A percentile compares a stretch with the other conserved stretches of the same genome.
Conservation (phyloP, 2,113 vertebrate genomes). For the Nymphicus hollandicus region DNA sequence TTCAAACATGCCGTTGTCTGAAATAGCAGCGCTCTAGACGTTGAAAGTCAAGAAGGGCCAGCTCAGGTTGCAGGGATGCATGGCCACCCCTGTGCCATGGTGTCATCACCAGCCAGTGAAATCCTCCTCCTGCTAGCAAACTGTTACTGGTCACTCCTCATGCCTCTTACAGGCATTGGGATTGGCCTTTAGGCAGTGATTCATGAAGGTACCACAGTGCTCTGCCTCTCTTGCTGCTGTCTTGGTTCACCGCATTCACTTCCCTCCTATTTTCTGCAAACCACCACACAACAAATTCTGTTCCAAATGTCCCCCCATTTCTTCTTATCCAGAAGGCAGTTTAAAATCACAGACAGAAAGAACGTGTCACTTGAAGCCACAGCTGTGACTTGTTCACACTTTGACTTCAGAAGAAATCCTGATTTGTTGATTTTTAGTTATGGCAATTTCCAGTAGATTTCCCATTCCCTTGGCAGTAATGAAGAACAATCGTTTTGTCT, state of each 20-base stretch:
- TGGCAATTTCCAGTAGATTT: not conserved
- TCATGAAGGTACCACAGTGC: not conserved
- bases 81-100: not conserved
- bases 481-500: not conserved
- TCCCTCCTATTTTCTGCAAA: not conserved
- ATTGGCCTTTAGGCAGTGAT: constrained; percentile 2
- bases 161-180: not conserved
- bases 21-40: constrained; percentile 15
- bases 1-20: constrained; percentile 33
- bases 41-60: constrained; percentile 38
- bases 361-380: not conserved
- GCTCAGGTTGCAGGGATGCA: constrained; percentile 45
- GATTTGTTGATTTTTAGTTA: not conserved
- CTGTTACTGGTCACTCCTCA: not conserved
- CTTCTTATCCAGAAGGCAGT: not conserved
- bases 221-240: not conserved
- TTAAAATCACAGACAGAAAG: not conserved
- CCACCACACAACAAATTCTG: not conserved
- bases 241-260: not conserved
- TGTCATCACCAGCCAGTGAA: constrained; percentile 9
- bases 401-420: not conserved
- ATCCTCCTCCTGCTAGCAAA: constrained; percentile 5
- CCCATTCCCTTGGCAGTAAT: not conserved
- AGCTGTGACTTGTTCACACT: not conserved
- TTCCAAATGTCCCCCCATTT: not conserved